Percentiles rank a stretch among this genome's conserved stretches.
Evolutionary conservation across 2,888 invertebrate genomes (phyloP).

Genomic region (Axea sp.): DNA sequence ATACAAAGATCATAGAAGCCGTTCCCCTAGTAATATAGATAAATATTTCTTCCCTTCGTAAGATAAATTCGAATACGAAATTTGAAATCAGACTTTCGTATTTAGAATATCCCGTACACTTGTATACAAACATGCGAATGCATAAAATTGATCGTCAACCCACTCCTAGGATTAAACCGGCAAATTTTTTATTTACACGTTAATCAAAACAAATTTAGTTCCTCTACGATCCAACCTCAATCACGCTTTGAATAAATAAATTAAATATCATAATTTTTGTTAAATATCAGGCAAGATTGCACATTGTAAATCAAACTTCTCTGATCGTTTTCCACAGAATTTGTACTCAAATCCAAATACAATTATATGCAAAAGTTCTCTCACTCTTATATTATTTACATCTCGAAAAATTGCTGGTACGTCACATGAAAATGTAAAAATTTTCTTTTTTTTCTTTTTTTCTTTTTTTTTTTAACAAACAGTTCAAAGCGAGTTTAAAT

Average conservation of each 20-base stretch:
- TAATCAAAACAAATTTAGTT: constrained; percentile 21
- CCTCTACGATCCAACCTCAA: constrained; percentile 45
- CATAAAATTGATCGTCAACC: constrained; percentile 16
- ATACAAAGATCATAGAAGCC: constrained; percentile 35
- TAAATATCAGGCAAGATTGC: constrained; percentile 42
- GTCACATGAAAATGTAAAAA: too few species aligned
- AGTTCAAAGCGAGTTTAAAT: too few species aligned
- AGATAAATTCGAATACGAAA: constrained; percentile 22
- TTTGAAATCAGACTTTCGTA: constrained; percentile 51
- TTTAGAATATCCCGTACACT: constrained; percentile 50
- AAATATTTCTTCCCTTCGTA: neutral
- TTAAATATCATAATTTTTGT: constrained; percentile 20
- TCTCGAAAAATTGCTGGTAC: neutral
- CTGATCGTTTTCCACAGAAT: constrained; percentile 3
- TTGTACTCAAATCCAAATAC: neutral
- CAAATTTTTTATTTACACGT: constrained; percentile 22
- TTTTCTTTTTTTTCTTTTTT: too few species aligned
- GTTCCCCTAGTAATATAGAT: constrained; percentile 1
- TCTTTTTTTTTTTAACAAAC: too few species aligned
- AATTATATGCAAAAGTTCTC: neutral
- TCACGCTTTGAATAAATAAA: constrained; percentile 49
- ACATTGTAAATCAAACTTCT: constrained; percentile 10
- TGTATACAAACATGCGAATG: constrained; percentile 44
- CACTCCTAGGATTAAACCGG: constrained; percentile 12
- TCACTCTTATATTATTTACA: too few species aligned